A percentile compares a stretch with the other conserved stretches of the same genome.
Conservation (phyloP, 1,140 invertebrate genomes). For the Phymorhynchus buccinoides region DNA sequence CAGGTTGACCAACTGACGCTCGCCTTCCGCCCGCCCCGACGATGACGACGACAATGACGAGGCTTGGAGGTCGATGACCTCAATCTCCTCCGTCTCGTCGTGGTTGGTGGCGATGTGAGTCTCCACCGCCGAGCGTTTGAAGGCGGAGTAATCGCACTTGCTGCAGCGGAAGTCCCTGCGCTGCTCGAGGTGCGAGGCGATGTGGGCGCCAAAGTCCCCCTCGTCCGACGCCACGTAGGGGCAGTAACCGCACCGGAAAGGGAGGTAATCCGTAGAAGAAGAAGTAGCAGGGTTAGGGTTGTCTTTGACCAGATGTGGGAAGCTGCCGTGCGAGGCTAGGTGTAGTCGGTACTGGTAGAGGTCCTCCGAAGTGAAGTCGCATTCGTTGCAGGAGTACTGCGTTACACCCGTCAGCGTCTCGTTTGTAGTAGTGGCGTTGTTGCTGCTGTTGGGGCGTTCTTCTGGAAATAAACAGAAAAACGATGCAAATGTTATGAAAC, state of each 20-base stretch:
- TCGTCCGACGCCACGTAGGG: conserved; percentile 42
- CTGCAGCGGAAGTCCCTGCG: conserved; percentile 37
- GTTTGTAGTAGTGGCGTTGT: conserved; percentile 9
- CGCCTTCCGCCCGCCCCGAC: neutral
- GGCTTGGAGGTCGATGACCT: conserved; percentile 29
- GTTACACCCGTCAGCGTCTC: neutral
- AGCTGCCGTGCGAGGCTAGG: conserved; percentile 40
- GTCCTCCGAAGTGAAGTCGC: conserved; percentile 41
- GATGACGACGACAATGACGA: neutral
- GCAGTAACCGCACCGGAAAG: conserved; percentile 48
- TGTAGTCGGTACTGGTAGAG: conserved; percentile 49
- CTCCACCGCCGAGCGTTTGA: conserved; percentile 33
- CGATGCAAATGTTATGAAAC: too few relatives aligned
- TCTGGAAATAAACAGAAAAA: too few relatives aligned
- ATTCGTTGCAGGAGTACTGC: conserved; percentile 43
- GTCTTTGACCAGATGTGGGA: conserved; percentile 35
- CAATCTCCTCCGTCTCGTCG: conserved; percentile 29
- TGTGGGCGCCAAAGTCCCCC: conserved; percentile 44
- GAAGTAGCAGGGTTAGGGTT: neutral
- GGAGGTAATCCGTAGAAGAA: conserved; percentile 15
- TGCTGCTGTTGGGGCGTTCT: conserved; percentile 8
- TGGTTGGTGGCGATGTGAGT: conserved; percentile 34
- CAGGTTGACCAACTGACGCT: conserved; percentile 24
- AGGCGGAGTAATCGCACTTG: conserved; percentile 45
- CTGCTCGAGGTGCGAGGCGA: conserved; percentile 38